Evolutionary conservation across 2,888 invertebrate species (phyloP).

Genomic region (Erebia aethiops): DNA sequence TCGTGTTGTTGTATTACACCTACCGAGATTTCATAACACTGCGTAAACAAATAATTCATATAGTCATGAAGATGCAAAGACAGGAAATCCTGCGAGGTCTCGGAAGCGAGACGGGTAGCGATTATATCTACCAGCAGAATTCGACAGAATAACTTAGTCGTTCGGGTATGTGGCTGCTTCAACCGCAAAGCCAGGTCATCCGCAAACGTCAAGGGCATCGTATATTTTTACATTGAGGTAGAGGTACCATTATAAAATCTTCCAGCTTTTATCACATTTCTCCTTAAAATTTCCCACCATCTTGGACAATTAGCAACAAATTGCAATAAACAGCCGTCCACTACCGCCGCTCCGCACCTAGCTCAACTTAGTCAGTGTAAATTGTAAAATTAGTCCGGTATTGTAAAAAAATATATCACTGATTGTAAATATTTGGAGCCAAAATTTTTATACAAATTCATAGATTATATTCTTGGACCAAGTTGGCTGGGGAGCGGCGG

Average conservation of each 20-base stretch:
- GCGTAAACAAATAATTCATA: no score
- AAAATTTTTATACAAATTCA: slow-evolving; percentile 81
- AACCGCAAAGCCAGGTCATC: no score
- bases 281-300: not conserved
- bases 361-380: slow-evolving; percentile 71
- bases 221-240: no score
- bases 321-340: slow-evolving; percentile 60
- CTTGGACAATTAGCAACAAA: slow-evolving; percentile 61
- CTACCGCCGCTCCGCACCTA: slow-evolving; percentile 52
- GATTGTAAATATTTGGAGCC: slow-evolving; percentile 79
- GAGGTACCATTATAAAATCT: not conserved
- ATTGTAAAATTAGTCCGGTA: slow-evolving; percentile 70
- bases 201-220: no score
- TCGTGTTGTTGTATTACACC: no score
- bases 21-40: no score
- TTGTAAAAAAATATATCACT: slow-evolving; percentile 76
- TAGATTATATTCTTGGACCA: slow-evolving; percentile 73
- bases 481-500: slow-evolving; percentile 54
- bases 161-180: no score
- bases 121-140: no score
- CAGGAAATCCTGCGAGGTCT: no score
- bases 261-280: not conserved
- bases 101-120: no score
- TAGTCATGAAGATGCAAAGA: no score
- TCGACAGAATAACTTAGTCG: no score